These are phyloP conservation scores for Euura saliciscinereae DNA, from an alignment of 1,140 invertebrate genomes.

Conservation along the genomic window DNA sequence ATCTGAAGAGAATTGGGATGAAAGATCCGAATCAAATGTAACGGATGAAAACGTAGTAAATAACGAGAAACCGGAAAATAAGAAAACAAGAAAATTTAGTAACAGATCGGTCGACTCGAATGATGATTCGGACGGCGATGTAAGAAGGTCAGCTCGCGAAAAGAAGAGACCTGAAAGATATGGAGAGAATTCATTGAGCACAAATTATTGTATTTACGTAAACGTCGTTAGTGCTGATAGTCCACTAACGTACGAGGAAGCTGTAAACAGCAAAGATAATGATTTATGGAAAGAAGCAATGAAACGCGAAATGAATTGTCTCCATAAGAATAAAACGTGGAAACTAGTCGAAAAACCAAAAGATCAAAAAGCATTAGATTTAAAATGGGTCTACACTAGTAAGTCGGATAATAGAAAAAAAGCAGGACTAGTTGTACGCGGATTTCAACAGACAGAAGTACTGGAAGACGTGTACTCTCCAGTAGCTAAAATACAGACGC, in stretches of 20 bases:
- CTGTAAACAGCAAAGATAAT: conserved; percentile 11
- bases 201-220: not conserved
- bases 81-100: not conserved
- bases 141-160: conserved; percentile 6
- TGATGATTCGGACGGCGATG: conserved; percentile 3
- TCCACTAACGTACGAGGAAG: conserved; percentile 27
- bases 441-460: conserved; percentile 21
- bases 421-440: conserved; percentile 28
- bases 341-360: conserved; percentile 23
- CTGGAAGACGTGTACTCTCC: conserved; percentile 27
- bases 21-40: not conserved
- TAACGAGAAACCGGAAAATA: not conserved
- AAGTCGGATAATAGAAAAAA: conserved; percentile 27
- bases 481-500: conserved; percentile 21
- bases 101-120: not conserved
- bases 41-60: conserved; percentile 5
- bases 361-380: conserved; percentile 22
- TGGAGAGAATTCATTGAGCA: conserved; percentile 6
- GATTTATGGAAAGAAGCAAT: conserved; percentile 20
- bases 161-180: conserved; percentile 12
- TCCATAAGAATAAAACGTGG: conserved; percentile 30
- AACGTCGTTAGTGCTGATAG: conserved; percentile 14
- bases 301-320: conserved; percentile 21
- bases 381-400: conserved; percentile 29
- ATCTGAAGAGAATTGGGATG: conserved; percentile 2